phyloP scores from a whole-genome alignment of 2,888 invertebrate species.

The Tetranychus piercei region DNA sequence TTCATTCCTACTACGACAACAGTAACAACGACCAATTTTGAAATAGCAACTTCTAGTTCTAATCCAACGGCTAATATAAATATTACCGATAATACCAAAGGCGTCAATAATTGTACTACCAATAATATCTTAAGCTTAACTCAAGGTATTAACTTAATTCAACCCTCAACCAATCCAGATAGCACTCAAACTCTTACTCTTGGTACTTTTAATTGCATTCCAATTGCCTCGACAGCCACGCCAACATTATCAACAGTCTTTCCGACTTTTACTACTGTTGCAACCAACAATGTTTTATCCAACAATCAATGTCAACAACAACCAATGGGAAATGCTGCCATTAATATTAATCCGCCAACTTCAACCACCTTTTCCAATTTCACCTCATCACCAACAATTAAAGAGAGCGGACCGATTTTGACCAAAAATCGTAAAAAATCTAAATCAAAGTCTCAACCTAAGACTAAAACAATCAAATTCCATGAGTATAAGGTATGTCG shows the following conservation, averaged over 20 bases:
- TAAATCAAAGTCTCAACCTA: conserved; percentile 58
- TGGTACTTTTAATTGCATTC: not conserved
- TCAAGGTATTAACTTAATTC: not conserved
- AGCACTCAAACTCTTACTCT: not conserved
- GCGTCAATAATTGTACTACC: not conserved
- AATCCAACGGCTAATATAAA: conserved; percentile 11
- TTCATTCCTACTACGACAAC: conserved; percentile 13
- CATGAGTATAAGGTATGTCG: conserved; percentile 62
- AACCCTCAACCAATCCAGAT: not conserved
- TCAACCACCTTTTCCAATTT: not conserved
- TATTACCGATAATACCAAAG: not conserved
- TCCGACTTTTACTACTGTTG: not conserved
- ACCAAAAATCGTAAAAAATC: conserved; percentile 45
- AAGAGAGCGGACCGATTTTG: conserved; percentile 1
- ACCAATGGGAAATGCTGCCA: not conserved
- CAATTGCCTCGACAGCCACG: not conserved
- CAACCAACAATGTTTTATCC: not conserved
- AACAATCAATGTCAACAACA: not conserved
- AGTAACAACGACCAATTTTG: conserved; percentile 9
- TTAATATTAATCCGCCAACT: not conserved
- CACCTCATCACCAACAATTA: not conserved
- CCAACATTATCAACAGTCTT: not conserved
- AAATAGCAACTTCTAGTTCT: conserved; percentile 22
- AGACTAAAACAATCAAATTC: conserved; percentile 77
- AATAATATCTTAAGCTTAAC: not conserved